Base-by-base conservation (phyloP, 2,797 vertebrate species). In the Catharus ustulatus region DNA sequence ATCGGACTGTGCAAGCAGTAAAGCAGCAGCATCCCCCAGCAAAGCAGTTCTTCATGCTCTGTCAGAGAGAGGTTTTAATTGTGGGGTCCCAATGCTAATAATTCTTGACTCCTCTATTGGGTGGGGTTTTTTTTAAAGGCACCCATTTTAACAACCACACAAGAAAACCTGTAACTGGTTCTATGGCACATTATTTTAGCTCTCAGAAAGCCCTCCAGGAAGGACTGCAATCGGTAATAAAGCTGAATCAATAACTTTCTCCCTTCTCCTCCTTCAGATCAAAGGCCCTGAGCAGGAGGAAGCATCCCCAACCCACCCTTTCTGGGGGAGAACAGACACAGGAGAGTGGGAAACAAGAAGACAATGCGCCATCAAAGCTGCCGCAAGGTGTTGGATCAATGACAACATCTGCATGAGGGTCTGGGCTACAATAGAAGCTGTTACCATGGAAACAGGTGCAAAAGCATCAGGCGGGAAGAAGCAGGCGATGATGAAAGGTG, bases 381-480 rank as follows among this genome's bases (percentile, higher is more conserved):
- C 96, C 27, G 94, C 94, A 97, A 98, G 96, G 95, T 97, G 95
- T 90, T 91, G 90, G 93, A 96, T 96, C 95, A 80, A 88, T 85
- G 69, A 66, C 88, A 97, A 92, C 96, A 97, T 97, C 96, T 97
- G 95, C 97, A 95, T 92, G 94, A 96, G 96, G 94, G 95, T 89
- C 94, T 86, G 94, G 95, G 95, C 96, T 97, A 96, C 95, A 97
- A 96, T 90, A 95, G 96, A 95, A 87, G 90, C 91, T 94, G 98
- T 98, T 98, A 23, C 98, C 90, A 98, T 98, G 97, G 98, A 93
- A 98, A 98, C 97, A 0, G 59, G 92, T 42, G 77, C 84, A 96
- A 96, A 97, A 97, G 97, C 96, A 94, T 94, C 90, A 22, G 90
- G 66, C 64, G 3, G 95, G 93, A 95, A 89, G 91, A 81, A 94